These are phyloP conservation scores for Hanleya hanleyi DNA, from an alignment of 2,888 invertebrate species.

Conservation along the genomic window DNA sequence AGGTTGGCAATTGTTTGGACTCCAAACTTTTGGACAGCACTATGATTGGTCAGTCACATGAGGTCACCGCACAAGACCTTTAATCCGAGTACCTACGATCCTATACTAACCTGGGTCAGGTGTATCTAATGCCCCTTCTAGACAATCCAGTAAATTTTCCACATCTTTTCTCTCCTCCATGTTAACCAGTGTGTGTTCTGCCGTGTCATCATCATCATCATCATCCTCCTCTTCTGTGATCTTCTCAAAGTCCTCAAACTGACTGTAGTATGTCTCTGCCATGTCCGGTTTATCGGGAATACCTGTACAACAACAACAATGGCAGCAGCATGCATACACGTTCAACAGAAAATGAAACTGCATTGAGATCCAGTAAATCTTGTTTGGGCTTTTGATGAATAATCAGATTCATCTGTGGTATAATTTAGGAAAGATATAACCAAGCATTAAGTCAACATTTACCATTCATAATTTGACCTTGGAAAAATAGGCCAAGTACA, in stretches of 20 bases:
- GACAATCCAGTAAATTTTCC: conserved; percentile 60
- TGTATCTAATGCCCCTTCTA: conserved; percentile 64
- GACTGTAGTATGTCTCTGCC: conserved; percentile 72
- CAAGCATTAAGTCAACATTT: background rate
- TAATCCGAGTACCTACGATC: background rate
- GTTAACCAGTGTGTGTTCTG: conserved; percentile 17
- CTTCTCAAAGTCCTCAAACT: conserved; percentile 63
- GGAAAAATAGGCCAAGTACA: too few relatives aligned
- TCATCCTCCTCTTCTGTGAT: conserved; percentile 38
- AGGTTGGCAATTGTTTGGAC: too few relatives aligned
- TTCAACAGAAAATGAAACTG: background rate
- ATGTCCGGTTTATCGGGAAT: conserved; percentile 69
- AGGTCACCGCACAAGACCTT: background rate
- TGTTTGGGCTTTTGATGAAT: background rate
- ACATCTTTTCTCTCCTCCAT: conserved; percentile 33
- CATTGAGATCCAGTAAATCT: background rate
- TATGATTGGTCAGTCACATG: too few relatives aligned
- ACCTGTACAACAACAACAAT: too few relatives aligned
- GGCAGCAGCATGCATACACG: too few relatives aligned
- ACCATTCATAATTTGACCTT: too few relatives aligned
- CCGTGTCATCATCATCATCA: conserved; percentile 22
- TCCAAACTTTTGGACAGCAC: too few relatives aligned
- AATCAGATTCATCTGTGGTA: background rate
- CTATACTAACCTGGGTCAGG: conserved; percentile 58
- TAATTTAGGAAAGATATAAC: background rate